Conservation (phyloP, 2,113 vertebrate genomes). For the Gulo gulo region DNA sequence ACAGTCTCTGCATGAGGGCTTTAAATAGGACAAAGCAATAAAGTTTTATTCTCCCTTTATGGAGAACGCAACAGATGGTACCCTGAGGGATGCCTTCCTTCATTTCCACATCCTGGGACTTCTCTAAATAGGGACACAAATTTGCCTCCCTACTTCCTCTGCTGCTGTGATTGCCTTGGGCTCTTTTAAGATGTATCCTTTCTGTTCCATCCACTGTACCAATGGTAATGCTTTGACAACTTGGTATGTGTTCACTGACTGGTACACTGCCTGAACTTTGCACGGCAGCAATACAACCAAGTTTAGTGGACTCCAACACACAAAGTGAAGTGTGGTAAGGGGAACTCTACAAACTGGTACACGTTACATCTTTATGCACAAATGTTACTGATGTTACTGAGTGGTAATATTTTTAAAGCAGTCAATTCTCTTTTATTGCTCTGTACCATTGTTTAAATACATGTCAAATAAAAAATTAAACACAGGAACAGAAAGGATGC, state of each 20-base stretch:
- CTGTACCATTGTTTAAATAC: not conserved
- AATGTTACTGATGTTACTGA: not conserved
- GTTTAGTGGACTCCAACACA: not conserved
- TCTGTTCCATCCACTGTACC: not conserved
- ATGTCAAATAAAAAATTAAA: not conserved
- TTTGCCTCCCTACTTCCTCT: not conserved
- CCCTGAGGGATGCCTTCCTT: not conserved
- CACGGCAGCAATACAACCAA: not conserved
- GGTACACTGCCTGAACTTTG: not conserved
- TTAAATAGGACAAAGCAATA: not conserved
- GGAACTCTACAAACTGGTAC: not conserved
- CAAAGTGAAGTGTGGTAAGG: not conserved
- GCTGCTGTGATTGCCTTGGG: not conserved
- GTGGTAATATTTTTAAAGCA: not conserved
- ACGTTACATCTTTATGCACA: not conserved
- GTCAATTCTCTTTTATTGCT: not conserved
- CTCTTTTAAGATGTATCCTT: not conserved
- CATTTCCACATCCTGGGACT: not conserved
- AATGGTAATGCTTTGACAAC: not conserved
- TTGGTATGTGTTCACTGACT: not conserved
- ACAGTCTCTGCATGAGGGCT: not conserved
- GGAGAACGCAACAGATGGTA: not conserved
- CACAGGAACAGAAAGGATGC: not conserved
- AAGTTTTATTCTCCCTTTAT: not conserved
- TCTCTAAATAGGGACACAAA: not conserved